Evolutionary conservation across 2,888 invertebrate genomes (phyloP).

Genomic region (Glyphotaelius pellucidus): DNA sequence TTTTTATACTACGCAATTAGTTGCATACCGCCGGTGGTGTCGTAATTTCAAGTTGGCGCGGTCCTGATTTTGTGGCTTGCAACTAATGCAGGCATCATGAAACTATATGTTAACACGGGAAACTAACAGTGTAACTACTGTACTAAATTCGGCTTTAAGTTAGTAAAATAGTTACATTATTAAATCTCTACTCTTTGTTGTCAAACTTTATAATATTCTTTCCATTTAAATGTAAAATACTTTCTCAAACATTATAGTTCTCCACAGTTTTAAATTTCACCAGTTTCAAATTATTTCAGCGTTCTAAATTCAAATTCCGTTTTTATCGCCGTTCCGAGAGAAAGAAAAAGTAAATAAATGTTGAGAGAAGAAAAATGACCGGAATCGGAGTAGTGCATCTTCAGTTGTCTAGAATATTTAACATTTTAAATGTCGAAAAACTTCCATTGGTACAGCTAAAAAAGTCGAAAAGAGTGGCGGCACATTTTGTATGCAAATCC

Average conservation of each 20-base stretch:
- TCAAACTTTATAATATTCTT: not conserved
- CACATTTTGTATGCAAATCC: slow-evolving; percentile 35
- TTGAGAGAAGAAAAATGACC: slow-evolving; percentile 16
- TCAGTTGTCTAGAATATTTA: slow-evolving; percentile 21
- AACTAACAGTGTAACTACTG: too few relatives aligned
- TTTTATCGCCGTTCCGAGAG: not conserved
- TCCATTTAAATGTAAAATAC: not conserved
- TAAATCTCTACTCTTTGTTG: too few relatives aligned
- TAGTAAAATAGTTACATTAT: too few relatives aligned
- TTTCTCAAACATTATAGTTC: not conserved
- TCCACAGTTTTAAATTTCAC: not conserved
- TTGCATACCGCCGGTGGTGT: too few relatives aligned
- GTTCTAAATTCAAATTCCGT: slow-evolving; percentile 21
- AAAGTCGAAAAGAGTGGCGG: not conserved
- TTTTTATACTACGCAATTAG: too few relatives aligned
- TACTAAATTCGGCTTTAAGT: too few relatives aligned
- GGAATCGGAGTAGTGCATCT: slow-evolving; percentile 5
- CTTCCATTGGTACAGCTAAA: not conserved
- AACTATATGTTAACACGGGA: too few relatives aligned
- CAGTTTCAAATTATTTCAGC: not conserved
- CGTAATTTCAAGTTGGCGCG: too few relatives aligned
- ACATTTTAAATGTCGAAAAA: slow-evolving; percentile 18
- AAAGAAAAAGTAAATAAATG: not conserved
- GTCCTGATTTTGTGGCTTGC: too few relatives aligned
- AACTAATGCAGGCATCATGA: too few relatives aligned